Conservation (phyloP, 2,888 invertebrate species). For the Pyrochroa serraticornis region DNA sequence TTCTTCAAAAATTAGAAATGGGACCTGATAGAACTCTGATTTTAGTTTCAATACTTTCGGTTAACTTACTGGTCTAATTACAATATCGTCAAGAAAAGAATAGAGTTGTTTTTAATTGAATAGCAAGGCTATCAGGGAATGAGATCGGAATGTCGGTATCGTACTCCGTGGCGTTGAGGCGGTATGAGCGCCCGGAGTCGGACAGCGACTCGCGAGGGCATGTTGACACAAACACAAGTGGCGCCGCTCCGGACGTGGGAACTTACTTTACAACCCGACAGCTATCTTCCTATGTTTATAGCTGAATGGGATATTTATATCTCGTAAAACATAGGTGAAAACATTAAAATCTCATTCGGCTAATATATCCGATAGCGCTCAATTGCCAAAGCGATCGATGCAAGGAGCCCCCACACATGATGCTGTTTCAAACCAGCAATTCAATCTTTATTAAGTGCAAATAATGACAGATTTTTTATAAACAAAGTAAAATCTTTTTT, state of each 20-base stretch:
- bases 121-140: slow-evolving; percentile 26
- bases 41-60: too few relatives aligned
- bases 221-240: slow-evolving; percentile 34
- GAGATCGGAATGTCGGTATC: slow-evolving; percentile 29
- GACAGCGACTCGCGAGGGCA: slow-evolving; percentile 19
- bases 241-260: slow-evolving; percentile 34
- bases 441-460: too few relatives aligned
- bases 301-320: slow-evolving; percentile 30
- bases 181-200: slow-evolving; percentile 3
- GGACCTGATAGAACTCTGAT: too few relatives aligned
- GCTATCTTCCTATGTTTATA: slow-evolving; percentile 31
- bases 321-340: slow-evolving; percentile 29
- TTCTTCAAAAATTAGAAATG: too few relatives aligned
- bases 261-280: slow-evolving; percentile 31
- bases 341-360: slow-evolving; percentile 25
- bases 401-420: not conserved
- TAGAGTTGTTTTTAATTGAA: slow-evolving; percentile 31
- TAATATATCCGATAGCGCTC: slow-evolving; percentile 14
- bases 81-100: slow-evolving; percentile 8
- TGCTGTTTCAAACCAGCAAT: not conserved
- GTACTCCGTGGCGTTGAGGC: slow-evolving; percentile 19
- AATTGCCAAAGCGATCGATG: not conserved
- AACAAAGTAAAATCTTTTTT: too few relatives aligned
- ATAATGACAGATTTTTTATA: too few relatives aligned
- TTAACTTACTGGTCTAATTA: too few relatives aligned